These are phyloP conservation scores for Hetaerina americana DNA, from an alignment of 1,140 invertebrate genomes.

Conservation along the genomic window DNA sequence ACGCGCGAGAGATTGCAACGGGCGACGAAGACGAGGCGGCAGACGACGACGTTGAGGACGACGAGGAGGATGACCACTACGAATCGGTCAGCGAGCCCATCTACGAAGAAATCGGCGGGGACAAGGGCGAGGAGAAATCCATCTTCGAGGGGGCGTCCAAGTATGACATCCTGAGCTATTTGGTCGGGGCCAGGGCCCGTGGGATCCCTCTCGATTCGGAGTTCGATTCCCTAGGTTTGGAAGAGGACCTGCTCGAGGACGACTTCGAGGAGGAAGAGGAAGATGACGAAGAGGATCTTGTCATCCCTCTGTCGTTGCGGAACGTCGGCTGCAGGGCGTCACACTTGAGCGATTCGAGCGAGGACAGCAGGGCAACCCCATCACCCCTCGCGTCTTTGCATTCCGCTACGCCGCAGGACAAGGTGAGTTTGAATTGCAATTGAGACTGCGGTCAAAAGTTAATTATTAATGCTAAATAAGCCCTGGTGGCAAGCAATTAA, in stretches of 20 bases:
- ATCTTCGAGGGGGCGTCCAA: slow-evolving; percentile 76
- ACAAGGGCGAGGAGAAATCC: slow-evolving; percentile 33
- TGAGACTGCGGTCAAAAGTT: no score
- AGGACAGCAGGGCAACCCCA: slow-evolving; percentile 4
- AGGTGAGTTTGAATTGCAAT: no score
- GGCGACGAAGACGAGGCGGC: slow-evolving; percentile 7
- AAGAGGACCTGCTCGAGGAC: slow-evolving; percentile 20
- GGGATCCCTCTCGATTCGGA: slow-evolving; percentile 30
- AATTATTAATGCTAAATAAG: no score
- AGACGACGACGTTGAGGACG: background rate
- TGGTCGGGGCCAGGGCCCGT: slow-evolving; percentile 70
- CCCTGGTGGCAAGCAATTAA: no score
- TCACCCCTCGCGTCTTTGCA: background rate
- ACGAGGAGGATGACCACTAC: slow-evolving; percentile 41
- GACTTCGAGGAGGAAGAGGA: slow-evolving; percentile 36
- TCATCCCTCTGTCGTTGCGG: slow-evolving; percentile 11
- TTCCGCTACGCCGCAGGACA: slow-evolving; percentile 13
- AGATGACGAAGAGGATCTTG: slow-evolving; percentile 28
- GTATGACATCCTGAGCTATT: slow-evolving; percentile 75
- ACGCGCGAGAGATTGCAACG: no score
- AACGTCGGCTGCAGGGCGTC: slow-evolving; percentile 30
- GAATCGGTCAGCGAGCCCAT: slow-evolving; percentile 74
- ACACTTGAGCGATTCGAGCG: slow-evolving; percentile 46
- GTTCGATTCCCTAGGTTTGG: slow-evolving; percentile 1
- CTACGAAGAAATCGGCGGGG: slow-evolving; percentile 71